A percentile compares a stretch with the other conserved stretches of the same genome.
Conservation (phyloP, 2,113 vertebrate genomes). For the Elephantulus edwardii region DNA sequence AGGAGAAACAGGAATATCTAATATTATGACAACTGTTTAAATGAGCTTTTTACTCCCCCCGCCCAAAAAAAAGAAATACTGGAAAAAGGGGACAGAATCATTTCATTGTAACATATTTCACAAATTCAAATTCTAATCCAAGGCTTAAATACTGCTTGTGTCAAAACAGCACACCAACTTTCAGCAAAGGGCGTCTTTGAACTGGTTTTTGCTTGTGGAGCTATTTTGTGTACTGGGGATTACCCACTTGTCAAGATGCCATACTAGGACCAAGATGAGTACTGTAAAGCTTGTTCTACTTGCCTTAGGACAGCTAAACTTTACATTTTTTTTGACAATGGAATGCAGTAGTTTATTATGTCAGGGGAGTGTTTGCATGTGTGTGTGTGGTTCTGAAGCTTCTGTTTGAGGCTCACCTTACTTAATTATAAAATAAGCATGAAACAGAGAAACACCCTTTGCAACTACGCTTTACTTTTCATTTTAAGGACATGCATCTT, state of each 20-base stretch:
- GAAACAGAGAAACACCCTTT: not conserved
- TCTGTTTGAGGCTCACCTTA: constrained; percentile 72
- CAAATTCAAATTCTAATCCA: constrained; percentile 63
- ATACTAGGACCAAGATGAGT: constrained; percentile 68
- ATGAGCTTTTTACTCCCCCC: not conserved
- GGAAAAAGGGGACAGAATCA: constrained; percentile 16
- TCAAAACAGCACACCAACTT: constrained; percentile 71
- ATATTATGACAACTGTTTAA: not conserved
- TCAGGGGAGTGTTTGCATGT: constrained; percentile 53
- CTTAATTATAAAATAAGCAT: constrained; percentile 70
- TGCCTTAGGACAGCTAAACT: constrained; percentile 75
- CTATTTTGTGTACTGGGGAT: constrained; percentile 74
- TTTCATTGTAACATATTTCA: constrained; percentile 47
- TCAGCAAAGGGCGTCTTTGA: constrained; percentile 70
- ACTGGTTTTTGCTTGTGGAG: constrained; percentile 81
- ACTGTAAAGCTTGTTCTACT: constrained; percentile 61
- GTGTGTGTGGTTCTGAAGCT: constrained; percentile 49
- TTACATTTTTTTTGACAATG: constrained; percentile 68
- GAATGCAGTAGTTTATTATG: constrained; percentile 74
- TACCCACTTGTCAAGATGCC: constrained; percentile 74
- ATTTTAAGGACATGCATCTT: constrained; percentile 15
- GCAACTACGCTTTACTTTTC: not conserved
- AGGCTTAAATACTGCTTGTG: constrained; percentile 57
- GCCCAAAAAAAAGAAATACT: constrained; percentile 6
- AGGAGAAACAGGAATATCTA: not conserved